Base-by-base conservation (phyloP, 2,888 invertebrate species). In the Acronicta aceris region DNA sequence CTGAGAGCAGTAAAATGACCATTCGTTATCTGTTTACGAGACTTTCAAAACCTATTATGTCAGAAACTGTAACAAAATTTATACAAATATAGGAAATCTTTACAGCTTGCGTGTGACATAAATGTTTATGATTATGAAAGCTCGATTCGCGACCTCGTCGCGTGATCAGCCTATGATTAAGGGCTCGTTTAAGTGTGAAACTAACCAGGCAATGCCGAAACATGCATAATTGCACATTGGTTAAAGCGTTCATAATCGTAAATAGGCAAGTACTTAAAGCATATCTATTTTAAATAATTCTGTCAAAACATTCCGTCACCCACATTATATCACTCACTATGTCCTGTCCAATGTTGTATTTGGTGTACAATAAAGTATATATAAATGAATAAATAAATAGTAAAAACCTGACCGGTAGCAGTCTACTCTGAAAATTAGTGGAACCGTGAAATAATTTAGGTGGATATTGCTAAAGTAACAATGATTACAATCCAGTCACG, bases 51-150 rank as follows among this genome's bases (percentile, higher is more conserved):
- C 38, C 38, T n/a, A n/a, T 38, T 36, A 30, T 30, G 30, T 30
- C 30, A 30, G 30, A 30, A 33, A 33, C 12, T 33, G 33, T 38
- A n/a, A 38, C n/a, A 38, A 38, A 38, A 38, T 38, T 38, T 38
- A n/a, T 6, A n/a, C n/a, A 38, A 38, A 38, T 38, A n/a, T 38
- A 38, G 38, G n/a, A 38, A 38, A 38, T 38, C 38, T 38, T n/a
- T 6, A 51, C 13, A 16, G 7, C 25, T 25, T 50, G 36, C 25
- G 16, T 46, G 38, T 38, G 38, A 38, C 38, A 38, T 6, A n/a
- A 38, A 38, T 38, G 38, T 38, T 38, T 38, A 38, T 38, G 38
- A 38, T 38, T 38, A 38, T 38, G 38, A 38, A n/a, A 38, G 38
- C n/a, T 38, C n/a, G 13, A n/a, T n/a, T 38, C 38, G 38, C 38